A percentile compares a stretch with the other conserved stretches of the same genome.
phyloP scores from a whole-genome alignment of 2,113 vertebrate species.

The Dicrurus megarhynchus region DNA sequence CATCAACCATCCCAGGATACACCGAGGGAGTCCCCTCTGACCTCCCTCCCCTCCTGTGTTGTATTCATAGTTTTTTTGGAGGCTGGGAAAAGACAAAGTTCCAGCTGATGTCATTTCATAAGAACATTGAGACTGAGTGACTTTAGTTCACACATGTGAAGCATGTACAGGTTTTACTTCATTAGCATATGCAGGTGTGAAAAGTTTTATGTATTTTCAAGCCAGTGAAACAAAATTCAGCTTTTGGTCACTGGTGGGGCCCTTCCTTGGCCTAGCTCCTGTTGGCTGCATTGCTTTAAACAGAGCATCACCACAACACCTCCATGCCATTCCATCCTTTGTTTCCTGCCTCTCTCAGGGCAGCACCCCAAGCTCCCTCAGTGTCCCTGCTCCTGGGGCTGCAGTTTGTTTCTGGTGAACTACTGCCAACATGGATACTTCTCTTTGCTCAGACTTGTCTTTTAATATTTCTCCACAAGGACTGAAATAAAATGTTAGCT shows the following conservation, averaged over 20 bases:
- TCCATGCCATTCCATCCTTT: neutral
- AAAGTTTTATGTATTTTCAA: neutral
- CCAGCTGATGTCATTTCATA: neutral
- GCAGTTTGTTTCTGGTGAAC: neutral
- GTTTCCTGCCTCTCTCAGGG: neutral
- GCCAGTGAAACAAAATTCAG: neutral
- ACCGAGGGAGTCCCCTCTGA: neutral
- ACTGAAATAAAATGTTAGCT: neutral
- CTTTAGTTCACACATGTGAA: neutral
- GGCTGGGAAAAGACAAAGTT: neutral
- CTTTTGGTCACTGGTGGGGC: neutral
- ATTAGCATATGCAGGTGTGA: neutral
- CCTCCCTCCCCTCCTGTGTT: neutral
- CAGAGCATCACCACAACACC: neutral
- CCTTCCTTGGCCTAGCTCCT: neutral
- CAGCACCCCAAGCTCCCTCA: neutral
- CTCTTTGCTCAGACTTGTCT: neutral
- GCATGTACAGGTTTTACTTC: neutral
- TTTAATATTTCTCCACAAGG: neutral
- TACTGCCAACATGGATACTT: neutral
- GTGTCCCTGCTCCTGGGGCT: neutral
- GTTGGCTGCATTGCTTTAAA: neutral
- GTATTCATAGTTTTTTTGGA: neutral
- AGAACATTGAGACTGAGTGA: neutral
- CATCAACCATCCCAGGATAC: neutral